phyloP scores from a whole-genome alignment of 2,797 vertebrate species.

The Darevskia mixta region DNA sequence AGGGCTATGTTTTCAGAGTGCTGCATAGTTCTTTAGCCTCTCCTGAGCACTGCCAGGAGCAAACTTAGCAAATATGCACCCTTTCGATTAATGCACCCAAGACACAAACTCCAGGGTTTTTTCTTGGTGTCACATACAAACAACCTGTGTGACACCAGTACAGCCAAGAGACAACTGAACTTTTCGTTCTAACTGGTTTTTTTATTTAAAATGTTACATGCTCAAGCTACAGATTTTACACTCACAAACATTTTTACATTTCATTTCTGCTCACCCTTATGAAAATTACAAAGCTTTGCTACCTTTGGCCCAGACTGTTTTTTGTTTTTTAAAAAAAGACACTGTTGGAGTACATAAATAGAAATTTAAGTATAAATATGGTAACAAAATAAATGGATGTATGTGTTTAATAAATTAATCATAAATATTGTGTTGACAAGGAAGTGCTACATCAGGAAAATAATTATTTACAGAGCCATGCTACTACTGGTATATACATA shows the following conservation, averaged over 20 bases:
- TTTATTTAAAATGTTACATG: constrained; percentile 66
- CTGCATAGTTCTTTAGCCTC: background rate
- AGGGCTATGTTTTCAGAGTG: background rate
- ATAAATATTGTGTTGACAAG: constrained; percentile 80
- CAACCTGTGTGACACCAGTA: background rate
- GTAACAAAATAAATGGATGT: constrained; percentile 80
- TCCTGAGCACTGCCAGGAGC: background rate
- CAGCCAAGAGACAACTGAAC: background rate
- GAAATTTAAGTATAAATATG: constrained; percentile 81
- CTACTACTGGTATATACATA: constrained; percentile 47
- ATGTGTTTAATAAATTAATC: constrained; percentile 82
- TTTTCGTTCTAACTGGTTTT: constrained; percentile 30
- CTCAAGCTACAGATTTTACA: constrained; percentile 45
- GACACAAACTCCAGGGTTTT: background rate
- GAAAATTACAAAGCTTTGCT: constrained; percentile 56
- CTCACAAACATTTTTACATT: constrained; percentile 44
- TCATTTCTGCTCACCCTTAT: constrained; percentile 22
- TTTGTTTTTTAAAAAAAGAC: constrained; percentile 29
- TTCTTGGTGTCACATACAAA: background rate
- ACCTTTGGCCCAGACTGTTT: constrained; percentile 51
- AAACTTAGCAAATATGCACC: background rate
- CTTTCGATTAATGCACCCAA: background rate
- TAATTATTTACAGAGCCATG: constrained; percentile 38
- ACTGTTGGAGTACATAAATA: constrained; percentile 78
- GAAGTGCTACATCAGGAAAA: constrained; percentile 79